Base-by-base conservation (phyloP, 2,797 vertebrate species). In the Cryptoprocta ferox region DNA sequence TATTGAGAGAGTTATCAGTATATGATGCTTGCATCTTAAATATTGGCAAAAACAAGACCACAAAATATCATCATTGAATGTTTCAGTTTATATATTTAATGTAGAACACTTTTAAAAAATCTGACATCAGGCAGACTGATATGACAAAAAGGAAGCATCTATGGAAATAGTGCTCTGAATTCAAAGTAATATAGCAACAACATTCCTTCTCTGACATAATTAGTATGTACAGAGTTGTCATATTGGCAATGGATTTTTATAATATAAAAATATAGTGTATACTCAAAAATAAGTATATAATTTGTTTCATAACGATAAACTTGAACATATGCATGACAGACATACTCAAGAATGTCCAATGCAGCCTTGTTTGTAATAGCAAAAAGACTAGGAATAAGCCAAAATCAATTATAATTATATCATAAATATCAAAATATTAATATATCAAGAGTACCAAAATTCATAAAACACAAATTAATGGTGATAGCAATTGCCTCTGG, bases 381-480 rank as follows among this genome's bases (percentile, higher is more conserved):
- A 89, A 92, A 85, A 85, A 82, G 39, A 68, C 35, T 19, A 50
- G 35, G 42, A 53, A 65, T 48, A 86, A 75, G 24, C 18, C 35
- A 75, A 92, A 92, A 89, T 56, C 12, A 70, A 89, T 24, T 63
- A n/a, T 19, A n/a, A 89, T 18, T 48, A 65, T 3, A 82, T 1
- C 39, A 89, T n/a, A 68, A 91, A 84, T n/a, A 73, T 18, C 18
- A 88, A 79, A 95, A 84, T 39, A 59, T 68, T 80, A 91, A 24
- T 45, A 37, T 28, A 66, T 86, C 35, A 92, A 89, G 82, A 92
- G 26, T 70, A 71, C 2, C 65, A 71, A 89, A 76, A 88, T 66
- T 88, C 16, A 75, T 84, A 84, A 93, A 83, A 89, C 35, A 94
- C 39, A 28, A 95, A 95, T 59, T 79, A 87, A 90, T 73, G 50